Base-by-base conservation (phyloP, 2,113 vertebrate species). In the Osmerus eperlanus region DNA sequence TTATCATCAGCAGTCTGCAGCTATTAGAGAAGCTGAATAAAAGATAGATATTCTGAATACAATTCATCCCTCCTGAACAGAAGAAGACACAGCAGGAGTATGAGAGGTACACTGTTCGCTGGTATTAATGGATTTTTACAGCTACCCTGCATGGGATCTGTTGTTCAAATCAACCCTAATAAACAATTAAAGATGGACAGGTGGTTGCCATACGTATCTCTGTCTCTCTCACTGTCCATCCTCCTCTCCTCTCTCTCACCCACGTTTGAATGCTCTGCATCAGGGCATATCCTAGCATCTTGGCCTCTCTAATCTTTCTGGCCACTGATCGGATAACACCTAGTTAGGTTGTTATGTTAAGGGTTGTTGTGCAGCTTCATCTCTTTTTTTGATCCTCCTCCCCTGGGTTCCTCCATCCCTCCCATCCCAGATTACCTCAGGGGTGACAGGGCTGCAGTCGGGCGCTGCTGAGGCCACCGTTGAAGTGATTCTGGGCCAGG, bases 401-500 rank as follows among this genome's bases (percentile, higher is more conserved):
- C 69, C 41, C 25, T 21, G 29, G 29, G 18, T 29, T 67, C 32
- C 65, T 72, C 15, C 66, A 66, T 54, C 25, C 19, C 61, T 71
- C 51, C 51, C 58, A 25, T 28, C 12, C 6, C 14, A 19, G 21
- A 72, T 69, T 90, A 96, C 95, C 95, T 96, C 95, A 0, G 92
- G 86, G 16, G 91, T 92, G 72, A 94, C 80, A 9, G 94, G 93
- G 81, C 86, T 91, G 79, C 91, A 95, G 77, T 97, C 95, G 0
- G 94, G 89, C 1, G 92, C 86, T 1, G 92, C 85, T 0, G 87
- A 83, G 19, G 19, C 91, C 87, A 9, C 87, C 92, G 1, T 89
- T 91, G 79, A 96, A 96, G 81, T 95, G 94, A 68, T 94, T 91
- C 70, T 95, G 94, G 67, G 94, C 90, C 79, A 97, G 86, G 76